Base-by-base conservation (phyloP, 35 echinoderm and acorn worm genomes). In the Ophioderma brevispina region DNA sequence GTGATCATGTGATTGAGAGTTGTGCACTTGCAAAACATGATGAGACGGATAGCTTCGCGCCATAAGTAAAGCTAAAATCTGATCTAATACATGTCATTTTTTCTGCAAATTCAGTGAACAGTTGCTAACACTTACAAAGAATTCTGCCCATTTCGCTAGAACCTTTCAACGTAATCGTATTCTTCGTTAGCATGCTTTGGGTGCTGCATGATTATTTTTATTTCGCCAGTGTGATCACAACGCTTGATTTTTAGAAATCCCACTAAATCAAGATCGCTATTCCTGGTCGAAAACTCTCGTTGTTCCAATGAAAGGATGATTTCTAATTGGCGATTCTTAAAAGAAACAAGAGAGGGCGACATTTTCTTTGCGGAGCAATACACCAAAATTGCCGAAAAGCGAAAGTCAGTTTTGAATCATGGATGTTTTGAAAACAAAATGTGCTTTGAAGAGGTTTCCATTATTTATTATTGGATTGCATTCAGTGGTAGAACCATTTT, bases 121-220 rank as follows among this genome's bases (percentile, higher is more conserved):
- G n/a, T n/a, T n/a, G n/a, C n/a, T n/a, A n/a, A n/a, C n/a, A 84
- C 90, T 95, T 86, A 95, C 94, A 84, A 95, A 95, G 76, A 95
- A 95, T 64, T 95, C 94, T 19, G 94, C 86, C 94, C 13, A 84
- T 95, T 89, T 95, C 89, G 78, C 89, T 88, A 1, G 94, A 95
- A 28, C 94, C 94, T 80, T 85, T 89, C 80, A 95, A 81, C 10
- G 94, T 95, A 33, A 95, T 95, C 23, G 85, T 92, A 79, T 88
- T 93, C 84, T 95, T 92, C 34, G 80, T 78, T n/a, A 19, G 85
- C 86, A 52, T 92, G 89, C 37, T 88, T 52, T 76, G 94, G 92
- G 38, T 84, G 80, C 89, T 84, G 52, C 91, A 92, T 92, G 79
- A 87, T 87, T 8, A 70, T 25, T 25, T 30, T 70, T 70, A 30